Percentiles rank a stretch among this genome's conserved stretches.
Conservation (phyloP, 35 echinoderm and acorn worm genomes). For the Chiridota heheva region DNA sequence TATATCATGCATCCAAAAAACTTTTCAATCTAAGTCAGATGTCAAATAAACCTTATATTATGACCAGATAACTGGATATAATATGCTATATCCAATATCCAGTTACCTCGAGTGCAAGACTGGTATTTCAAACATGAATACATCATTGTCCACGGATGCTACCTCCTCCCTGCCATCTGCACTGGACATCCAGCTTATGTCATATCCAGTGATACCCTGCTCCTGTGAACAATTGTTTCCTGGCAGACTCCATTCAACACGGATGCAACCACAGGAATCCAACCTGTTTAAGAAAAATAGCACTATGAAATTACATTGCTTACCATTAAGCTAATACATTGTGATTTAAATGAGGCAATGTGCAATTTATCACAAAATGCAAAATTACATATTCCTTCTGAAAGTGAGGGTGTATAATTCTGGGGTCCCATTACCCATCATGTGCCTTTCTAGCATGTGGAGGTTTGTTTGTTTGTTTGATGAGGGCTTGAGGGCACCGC, state of each 20-base stretch:
- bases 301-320: not conserved
- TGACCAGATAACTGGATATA: too few relatives aligned
- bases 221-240: constrained; percentile 65
- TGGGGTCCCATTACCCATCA: not conserved
- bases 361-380: not conserved
- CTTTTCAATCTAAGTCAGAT: too few relatives aligned
- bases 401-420: not conserved
- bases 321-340: not conserved
- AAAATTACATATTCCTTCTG: not conserved
- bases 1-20: too few relatives aligned
- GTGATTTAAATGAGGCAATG: not conserved
- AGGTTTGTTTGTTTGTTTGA: too few relatives aligned
- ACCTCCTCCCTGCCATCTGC: constrained; percentile 71
- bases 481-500: too few relatives aligned
- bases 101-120: constrained; percentile 68
- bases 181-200: constrained; percentile 70
- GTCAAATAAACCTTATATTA: too few relatives aligned
- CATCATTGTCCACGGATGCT: constrained; percentile 28
- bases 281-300: constrained; percentile 1
- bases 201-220: constrained; percentile 89
- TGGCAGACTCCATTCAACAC: constrained; percentile 59
- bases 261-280: constrained; percentile 29
- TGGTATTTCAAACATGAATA: constrained; percentile 60
- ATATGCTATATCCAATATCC: too few relatives aligned
- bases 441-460: constrained; percentile 13